Evolutionary conservation across 2,888 invertebrate genomes (phyloP).

Genomic region (Blera fallax): DNA sequence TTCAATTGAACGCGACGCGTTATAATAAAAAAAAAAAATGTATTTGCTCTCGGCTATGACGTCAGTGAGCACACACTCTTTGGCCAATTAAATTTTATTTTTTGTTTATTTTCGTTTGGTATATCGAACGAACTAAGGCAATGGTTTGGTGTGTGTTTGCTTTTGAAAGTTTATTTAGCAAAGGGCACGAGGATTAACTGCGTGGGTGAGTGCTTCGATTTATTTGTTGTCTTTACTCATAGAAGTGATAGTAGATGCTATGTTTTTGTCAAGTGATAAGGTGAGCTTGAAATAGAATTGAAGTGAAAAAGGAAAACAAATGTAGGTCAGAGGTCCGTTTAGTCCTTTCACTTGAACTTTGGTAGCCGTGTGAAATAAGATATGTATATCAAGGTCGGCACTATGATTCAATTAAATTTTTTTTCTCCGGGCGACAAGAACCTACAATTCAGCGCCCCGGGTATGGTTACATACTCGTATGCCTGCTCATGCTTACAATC

Average conservation of each 20-base stretch:
- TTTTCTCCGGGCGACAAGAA: too few relatives aligned
- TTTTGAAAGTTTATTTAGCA: neutral
- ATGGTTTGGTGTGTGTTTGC: neutral
- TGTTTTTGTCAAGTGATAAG: neutral
- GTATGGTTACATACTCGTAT: too few relatives aligned
- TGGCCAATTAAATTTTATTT: conserved; percentile 12
- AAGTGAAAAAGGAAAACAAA: neutral
- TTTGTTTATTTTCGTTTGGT: conserved; percentile 11
- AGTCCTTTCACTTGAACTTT: neutral
- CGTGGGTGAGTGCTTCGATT: neutral
- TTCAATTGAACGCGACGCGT: conserved; percentile 35
- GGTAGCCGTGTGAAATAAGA: too few relatives aligned
- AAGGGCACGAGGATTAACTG: neutral
- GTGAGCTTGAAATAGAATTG: neutral
- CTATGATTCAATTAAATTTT: too few relatives aligned
- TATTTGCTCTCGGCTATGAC: conserved; percentile 34
- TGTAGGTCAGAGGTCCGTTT: neutral
- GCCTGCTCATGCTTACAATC: too few relatives aligned
- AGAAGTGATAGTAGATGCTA: neutral
- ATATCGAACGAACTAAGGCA: neutral
- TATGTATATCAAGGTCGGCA: too few relatives aligned
- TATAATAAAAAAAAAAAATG: neutral
- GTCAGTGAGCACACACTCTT: conserved; percentile 20
- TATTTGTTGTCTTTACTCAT: neutral
- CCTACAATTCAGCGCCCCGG: too few relatives aligned